Percentiles rank a stretch among this genome's conserved stretches.
Evolutionary conservation across 1,140 invertebrate species (phyloP).

Genomic region (Arion vulgaris): DNA sequence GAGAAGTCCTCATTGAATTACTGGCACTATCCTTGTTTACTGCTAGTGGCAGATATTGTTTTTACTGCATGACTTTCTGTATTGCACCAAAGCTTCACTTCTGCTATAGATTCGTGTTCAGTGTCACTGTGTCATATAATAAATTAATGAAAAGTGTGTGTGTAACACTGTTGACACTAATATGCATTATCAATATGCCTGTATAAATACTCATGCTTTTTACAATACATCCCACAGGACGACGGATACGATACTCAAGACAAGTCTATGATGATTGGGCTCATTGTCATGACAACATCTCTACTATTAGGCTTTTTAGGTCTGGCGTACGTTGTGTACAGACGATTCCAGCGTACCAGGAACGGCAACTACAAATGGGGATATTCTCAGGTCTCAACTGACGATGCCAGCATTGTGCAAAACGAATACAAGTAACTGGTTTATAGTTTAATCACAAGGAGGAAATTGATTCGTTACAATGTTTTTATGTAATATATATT

Average conservation of each 20-base stretch:
- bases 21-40: no score
- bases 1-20: no score
- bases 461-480: no score
- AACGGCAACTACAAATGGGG: conserved; percentile 12
- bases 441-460: conserved; percentile 7
- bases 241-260: not conserved
- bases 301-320: not conserved
- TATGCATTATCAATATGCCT: no score
- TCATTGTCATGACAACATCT: conserved; percentile 16
- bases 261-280: conserved; percentile 12
- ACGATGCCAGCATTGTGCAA: not conserved
- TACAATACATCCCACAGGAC: not conserved
- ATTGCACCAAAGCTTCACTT: no score
- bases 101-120: no score
- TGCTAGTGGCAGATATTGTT: no score
- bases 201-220: not conserved
- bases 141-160: no score
- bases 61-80: no score
- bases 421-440: conserved; percentile 26
- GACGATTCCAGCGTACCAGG: not conserved
- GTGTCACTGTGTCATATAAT: no score
- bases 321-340: not conserved
- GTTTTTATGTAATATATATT: no score
- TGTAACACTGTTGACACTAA: no score
- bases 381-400: conserved; percentile 13